A percentile compares a stretch with the other conserved stretches of the same genome.
Conservation (phyloP, 1,140 invertebrate species). For the Amphibalanus amphitrite region DNA sequence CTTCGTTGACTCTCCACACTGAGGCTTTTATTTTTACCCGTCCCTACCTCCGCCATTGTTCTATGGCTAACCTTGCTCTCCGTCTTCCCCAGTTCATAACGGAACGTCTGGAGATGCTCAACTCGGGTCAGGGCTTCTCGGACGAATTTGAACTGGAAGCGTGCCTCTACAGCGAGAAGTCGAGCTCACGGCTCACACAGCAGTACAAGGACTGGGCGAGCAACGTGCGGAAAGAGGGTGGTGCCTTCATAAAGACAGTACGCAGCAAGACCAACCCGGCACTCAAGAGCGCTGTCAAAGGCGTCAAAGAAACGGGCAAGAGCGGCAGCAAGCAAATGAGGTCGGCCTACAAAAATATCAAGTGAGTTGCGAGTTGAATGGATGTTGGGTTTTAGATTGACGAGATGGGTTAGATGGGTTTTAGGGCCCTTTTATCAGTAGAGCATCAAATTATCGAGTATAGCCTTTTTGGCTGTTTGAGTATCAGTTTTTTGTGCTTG, state of each 20-base stretch:
- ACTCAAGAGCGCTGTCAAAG: conserved; percentile 59
- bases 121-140: conserved; percentile 68
- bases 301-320: conserved; percentile 33
- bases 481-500: no score
- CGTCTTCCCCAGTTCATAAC: conserved; percentile 64
- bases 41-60: no score
- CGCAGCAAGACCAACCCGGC: conserved; percentile 66
- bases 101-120: conserved; percentile 71
- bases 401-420: no score
- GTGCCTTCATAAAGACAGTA: conserved; percentile 51
- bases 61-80: no score
- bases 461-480: no score
- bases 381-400: no score
- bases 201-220: conserved; percentile 57
- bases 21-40: no score
- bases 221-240: conserved; percentile 43
- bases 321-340: conserved; percentile 13
- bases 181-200: conserved; percentile 51
- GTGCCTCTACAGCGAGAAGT: conserved; percentile 64
- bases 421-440: no score
- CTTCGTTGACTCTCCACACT: no score
- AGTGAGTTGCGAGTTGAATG: no score
- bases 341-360: conserved; percentile 13
- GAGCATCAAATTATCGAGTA: no score
- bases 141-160: conserved; percentile 89